Conservation (phyloP, 1,140 invertebrate species). For the Solen grandis region DNA sequence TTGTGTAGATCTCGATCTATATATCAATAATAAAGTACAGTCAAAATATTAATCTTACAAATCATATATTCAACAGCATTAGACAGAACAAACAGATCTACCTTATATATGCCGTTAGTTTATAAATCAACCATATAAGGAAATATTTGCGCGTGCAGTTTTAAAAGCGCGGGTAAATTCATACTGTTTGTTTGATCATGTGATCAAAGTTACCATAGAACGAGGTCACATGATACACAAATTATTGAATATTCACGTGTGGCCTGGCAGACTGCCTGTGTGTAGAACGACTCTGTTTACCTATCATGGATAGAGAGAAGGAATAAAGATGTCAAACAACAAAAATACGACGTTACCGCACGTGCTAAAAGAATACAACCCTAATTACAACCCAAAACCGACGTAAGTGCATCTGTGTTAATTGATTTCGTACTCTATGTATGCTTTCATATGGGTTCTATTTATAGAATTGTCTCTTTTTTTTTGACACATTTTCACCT, state of each 20-base stretch:
- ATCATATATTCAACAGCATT: not conserved
- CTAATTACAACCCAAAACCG: not conserved
- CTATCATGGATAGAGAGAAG: slow-evolving; percentile 26
- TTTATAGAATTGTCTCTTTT: no score
- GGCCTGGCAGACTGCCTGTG: slow-evolving; percentile 8
- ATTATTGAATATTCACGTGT: slow-evolving; percentile 11
- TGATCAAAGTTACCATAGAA: slow-evolving; percentile 23
- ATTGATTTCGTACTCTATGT: no score
- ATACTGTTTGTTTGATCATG: slow-evolving; percentile 31
- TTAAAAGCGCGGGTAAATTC: no score
- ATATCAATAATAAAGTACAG: not conserved
- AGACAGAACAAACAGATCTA: not conserved
- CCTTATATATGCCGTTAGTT: not conserved
- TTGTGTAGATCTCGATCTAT: no score
- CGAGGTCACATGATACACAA: slow-evolving; percentile 9
- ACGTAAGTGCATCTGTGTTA: no score
- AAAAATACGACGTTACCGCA: not conserved
- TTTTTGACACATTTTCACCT: no score
- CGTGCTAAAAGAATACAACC: slow-evolving; percentile 29
- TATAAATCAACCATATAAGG: not conserved
- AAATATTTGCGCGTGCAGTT: no score
- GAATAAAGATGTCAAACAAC: slow-evolving; percentile 20
- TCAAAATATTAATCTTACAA: not conserved
- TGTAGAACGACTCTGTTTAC: not conserved
- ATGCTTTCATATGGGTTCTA: no score